Percentiles rank a stretch among this genome's conserved stretches.
phyloP scores from a whole-genome alignment of 2,888 invertebrate genomes.

The Drosophila meridionalis region DNA sequence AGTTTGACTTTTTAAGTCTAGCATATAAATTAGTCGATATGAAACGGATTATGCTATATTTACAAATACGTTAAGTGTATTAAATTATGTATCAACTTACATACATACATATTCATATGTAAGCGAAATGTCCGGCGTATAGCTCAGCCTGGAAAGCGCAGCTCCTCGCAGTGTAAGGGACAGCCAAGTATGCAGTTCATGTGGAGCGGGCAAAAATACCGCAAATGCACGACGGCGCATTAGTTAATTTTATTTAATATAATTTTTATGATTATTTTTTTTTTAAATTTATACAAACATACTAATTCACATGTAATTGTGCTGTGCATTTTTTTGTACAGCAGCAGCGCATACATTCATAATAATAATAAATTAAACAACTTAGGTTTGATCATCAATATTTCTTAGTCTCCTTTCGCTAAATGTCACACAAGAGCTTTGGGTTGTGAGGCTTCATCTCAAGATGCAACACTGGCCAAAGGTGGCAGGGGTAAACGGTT shows the following conservation, averaged over 20 bases:
- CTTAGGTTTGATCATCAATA: constrained; percentile 17
- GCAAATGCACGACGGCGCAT: constrained; percentile 2
- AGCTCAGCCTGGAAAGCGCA: background rate
- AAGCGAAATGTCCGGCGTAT: constrained; percentile 21
- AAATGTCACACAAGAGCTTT: background rate
- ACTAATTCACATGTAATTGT: constrained; percentile 35
- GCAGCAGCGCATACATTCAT: constrained; percentile 28
- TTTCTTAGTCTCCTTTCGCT: no score
- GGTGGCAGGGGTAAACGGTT: background rate
- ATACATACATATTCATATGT: background rate
- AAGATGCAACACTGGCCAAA: background rate
- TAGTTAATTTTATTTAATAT: constrained; percentile 20
- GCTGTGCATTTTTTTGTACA: constrained; percentile 62
- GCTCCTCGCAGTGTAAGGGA: background rate
- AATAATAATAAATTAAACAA: constrained; percentile 35
- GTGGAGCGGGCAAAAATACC: background rate
- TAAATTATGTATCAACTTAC: background rate
- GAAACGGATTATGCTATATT: constrained; percentile 40
- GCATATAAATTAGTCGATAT: constrained; percentile 52
- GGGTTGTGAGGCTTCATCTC: no score
- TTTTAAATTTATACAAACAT: constrained; percentile 22
- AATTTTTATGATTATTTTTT: constrained; percentile 7
- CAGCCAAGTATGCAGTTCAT: background rate
- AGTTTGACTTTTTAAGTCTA: constrained; percentile 51
- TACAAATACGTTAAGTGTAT: constrained; percentile 34